These are phyloP conservation scores for Phalloptychus januarius DNA, from an alignment of 2,797 vertebrate species.

Conservation along the genomic window DNA sequence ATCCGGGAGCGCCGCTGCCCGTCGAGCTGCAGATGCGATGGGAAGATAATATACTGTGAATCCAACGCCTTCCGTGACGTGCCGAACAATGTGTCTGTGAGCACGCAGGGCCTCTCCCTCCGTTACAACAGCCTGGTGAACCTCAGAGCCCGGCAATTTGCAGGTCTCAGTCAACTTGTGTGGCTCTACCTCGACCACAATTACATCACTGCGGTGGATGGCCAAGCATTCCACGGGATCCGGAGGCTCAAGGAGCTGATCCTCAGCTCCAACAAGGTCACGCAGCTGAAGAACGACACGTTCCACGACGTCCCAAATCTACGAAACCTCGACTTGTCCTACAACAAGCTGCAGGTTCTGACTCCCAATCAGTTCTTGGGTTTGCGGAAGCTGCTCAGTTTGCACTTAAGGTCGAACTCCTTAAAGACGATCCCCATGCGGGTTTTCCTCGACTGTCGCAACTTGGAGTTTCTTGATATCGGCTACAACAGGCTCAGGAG, in stretches of 20 bases:
- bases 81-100: conserved; percentile 92
- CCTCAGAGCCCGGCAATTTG: conserved; percentile 92
- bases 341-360: conserved; percentile 93
- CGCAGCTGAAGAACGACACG: conserved; percentile 90
- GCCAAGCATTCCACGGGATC: conserved; percentile 92
- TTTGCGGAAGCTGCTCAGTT: conserved; percentile 91
- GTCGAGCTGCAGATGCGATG: conserved; percentile 94
- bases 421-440: conserved; percentile 92
- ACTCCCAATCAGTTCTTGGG: conserved; percentile 92
- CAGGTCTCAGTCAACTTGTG: conserved; percentile 92
- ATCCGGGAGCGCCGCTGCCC: conserved; percentile 93
- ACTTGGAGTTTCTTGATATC: conserved; percentile 95
- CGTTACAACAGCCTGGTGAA: conserved; percentile 96
- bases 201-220: conserved; percentile 91
- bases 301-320: conserved; percentile 94
- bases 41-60: conserved; percentile 98
- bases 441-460: conserved; percentile 95
- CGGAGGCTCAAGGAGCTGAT: conserved; percentile 96
- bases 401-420: conserved; percentile 95
- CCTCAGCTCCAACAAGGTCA: conserved; percentile 97
- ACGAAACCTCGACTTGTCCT: conserved; percentile 95
- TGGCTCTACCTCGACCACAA: conserved; percentile 99
- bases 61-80: conserved; percentile 94
- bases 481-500: conserved; percentile 96
- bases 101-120: conserved; percentile 94